Evolutionary conservation across 30 jellyfish, hydroid and myxozoan genomes (phyloP).

Genomic region (Cassiopea andromeda): DNA sequence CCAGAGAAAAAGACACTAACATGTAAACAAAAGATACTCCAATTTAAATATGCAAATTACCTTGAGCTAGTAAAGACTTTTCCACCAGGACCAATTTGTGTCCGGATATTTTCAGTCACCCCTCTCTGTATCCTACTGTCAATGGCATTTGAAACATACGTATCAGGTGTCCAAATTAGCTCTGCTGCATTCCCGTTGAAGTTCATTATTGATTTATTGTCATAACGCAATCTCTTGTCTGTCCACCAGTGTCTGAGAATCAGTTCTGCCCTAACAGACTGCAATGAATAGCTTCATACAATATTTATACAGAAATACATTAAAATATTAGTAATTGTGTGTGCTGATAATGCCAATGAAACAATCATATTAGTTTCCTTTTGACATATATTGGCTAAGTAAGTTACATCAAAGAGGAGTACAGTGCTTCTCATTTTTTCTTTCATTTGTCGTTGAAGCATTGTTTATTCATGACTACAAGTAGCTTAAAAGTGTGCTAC

Average conservation of each 20-base stretch:
- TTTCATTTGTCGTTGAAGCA: too few species aligned
- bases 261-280: constrained; percentile 44
- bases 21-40: background rate
- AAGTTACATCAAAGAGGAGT: too few species aligned
- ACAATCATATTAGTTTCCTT: too few species aligned
- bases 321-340: too few species aligned
- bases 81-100: constrained; percentile 54
- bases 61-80: constrained; percentile 50
- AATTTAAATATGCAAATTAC: background rate
- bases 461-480: too few species aligned
- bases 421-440: too few species aligned
- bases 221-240: constrained; percentile 48
- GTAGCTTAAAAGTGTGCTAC: too few species aligned
- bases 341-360: too few species aligned
- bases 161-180: constrained; percentile 63
- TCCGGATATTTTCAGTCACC: constrained; percentile 7
- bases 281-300: background rate
- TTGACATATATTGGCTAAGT: too few species aligned
- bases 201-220: constrained; percentile 4
- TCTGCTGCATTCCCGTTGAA: constrained; percentile 60
- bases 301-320: too few species aligned
- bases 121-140: background rate
- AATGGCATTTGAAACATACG: constrained; percentile 29
- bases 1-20: background rate
- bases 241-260: constrained; percentile 66